These are phyloP conservation scores for Drosophila asahinai DNA, from an alignment of 1,140 invertebrate species.

Conservation along the genomic window DNA sequence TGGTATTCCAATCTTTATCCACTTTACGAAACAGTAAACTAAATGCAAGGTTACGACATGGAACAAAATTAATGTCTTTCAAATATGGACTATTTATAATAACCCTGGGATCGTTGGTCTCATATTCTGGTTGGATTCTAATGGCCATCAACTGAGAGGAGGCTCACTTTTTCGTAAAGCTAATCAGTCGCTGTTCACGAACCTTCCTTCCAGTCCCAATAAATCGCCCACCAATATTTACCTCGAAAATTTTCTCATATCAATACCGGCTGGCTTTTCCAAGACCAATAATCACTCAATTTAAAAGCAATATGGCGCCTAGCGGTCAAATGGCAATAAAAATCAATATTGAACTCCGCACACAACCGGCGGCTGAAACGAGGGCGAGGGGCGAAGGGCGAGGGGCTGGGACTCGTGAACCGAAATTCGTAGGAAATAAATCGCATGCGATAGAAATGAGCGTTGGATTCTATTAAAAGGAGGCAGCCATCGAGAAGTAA, in stretches of 20 bases:
- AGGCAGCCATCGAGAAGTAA: conserved; percentile 28
- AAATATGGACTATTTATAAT: neutral
- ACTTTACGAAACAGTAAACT: neutral
- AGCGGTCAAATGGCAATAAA: conserved; percentile 82
- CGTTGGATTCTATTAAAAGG: conserved; percentile 83
- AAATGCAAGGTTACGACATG: neutral
- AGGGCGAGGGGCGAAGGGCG: neutral
- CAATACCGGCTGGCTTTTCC: conserved; percentile 40
- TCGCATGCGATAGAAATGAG: conserved; percentile 84
- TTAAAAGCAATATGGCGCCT: conserved; percentile 78
- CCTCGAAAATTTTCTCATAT: conserved; percentile 58
- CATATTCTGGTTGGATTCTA: neutral
- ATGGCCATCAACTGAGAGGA: neutral
- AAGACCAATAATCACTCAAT: conserved; percentile 72
- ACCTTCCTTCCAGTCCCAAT: conserved; percentile 9
- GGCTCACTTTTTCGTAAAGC: conserved; percentile 7
- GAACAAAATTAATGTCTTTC: neutral
- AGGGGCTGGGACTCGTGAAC: conserved; percentile 60
- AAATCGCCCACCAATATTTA: conserved; percentile 26
- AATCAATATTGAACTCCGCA: conserved; percentile 75
- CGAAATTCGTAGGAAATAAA: conserved; percentile 78
- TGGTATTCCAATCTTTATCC: neutral
- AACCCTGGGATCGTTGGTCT: neutral
- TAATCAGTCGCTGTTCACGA: conserved; percentile 25
- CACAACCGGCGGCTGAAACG: conserved; percentile 1